These are phyloP conservation scores for Coptodon rendalli DNA, from an alignment of 2,113 vertebrate genomes.

Conservation along the genomic window DNA sequence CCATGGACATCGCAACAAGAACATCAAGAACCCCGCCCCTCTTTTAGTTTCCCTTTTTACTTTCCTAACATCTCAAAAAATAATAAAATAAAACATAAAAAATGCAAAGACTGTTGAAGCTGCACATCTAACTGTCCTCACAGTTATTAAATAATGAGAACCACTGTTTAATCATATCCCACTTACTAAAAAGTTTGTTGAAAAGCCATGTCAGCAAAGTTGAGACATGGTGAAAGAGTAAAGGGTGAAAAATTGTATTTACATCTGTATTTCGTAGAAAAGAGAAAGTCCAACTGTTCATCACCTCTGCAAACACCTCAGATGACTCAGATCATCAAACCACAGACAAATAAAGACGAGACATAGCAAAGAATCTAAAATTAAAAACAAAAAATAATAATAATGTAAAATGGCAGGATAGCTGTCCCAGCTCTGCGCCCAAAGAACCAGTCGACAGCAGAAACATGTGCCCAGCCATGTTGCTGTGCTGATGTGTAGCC, in stretches of 20 bases:
- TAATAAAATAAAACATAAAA: not conserved
- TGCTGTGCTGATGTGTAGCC: not conserved
- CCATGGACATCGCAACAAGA: not conserved
- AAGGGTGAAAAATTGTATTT: not conserved
- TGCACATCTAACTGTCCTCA: not conserved
- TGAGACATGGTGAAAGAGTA: not conserved
- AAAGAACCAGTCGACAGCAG: not conserved
- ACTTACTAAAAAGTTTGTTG: not conserved
- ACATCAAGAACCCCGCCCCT: not conserved
- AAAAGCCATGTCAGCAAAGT: not conserved
- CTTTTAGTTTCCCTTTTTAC: not conserved
- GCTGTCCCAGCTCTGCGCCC: not conserved
- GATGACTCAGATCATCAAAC: not conserved
- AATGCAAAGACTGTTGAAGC: not conserved
- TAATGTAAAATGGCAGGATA: not conserved
- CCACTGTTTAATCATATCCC: not conserved
- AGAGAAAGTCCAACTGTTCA: not conserved
- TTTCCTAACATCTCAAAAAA: not conserved
- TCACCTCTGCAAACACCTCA: not conserved
- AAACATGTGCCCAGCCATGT: not conserved
- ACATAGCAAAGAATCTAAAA: not conserved
- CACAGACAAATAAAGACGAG: not conserved
- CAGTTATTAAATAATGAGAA: not conserved
- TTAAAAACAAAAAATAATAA: rapidly evolving
- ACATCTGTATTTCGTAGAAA: not conserved